A percentile compares a stretch with the other conserved stretches of the same genome.
Conservation (phyloP, 2,888 invertebrate genomes). For the Hemicrepidius hirtus region DNA sequence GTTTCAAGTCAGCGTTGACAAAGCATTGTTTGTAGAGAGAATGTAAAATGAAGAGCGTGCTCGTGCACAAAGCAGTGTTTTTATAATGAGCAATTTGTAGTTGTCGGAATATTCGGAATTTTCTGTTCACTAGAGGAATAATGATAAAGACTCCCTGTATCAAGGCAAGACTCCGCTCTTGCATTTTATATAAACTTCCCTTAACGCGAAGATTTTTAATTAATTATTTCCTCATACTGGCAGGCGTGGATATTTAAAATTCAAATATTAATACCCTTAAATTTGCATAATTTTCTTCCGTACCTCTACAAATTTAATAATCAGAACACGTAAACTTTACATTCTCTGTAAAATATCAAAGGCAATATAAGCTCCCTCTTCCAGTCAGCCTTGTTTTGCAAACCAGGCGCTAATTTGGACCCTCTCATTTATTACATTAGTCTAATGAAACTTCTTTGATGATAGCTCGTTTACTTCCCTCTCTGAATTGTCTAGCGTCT, state of each 20-base stretch:
- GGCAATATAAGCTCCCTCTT: constrained; percentile 61
- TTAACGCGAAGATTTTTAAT: constrained; percentile 50
- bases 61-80: constrained; percentile 65
- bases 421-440: constrained; percentile 67
- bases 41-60: constrained; percentile 67
- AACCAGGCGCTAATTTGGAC: constrained; percentile 66
- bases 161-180: constrained; percentile 27
- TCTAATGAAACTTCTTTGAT: constrained; percentile 67
- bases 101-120: constrained; percentile 64
- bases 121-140: constrained; percentile 51
- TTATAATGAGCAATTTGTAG: constrained; percentile 68
- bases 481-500: constrained; percentile 60
- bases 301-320: constrained; percentile 65
- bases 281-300: constrained; percentile 62
- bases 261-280: constrained; percentile 58
- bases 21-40: constrained; percentile 65
- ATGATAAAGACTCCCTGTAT: constrained; percentile 34
- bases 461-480: constrained; percentile 62
- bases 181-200: constrained; percentile 32
- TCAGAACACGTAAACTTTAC: constrained; percentile 65
- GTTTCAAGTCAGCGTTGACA: constrained; percentile 65
- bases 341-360: constrained; percentile 61
- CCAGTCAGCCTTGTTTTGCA: constrained; percentile 64
- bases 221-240: constrained; percentile 54
- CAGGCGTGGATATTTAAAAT: constrained; percentile 56